Base-by-base conservation (phyloP, 1,140 invertebrate species). In the Polypedilum pembai region DNA sequence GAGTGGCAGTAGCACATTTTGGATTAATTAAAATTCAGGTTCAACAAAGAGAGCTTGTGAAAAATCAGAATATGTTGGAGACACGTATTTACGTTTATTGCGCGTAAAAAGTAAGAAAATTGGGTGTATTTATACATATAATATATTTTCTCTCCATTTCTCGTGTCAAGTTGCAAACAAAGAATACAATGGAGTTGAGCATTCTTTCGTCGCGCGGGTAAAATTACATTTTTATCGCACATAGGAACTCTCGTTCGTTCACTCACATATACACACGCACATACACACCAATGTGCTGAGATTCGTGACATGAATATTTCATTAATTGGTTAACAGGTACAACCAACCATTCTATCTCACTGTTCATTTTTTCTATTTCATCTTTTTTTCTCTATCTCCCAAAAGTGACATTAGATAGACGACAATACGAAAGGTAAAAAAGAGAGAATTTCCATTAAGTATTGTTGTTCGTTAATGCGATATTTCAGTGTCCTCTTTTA, bases 301-400 rank as follows among this genome's bases (percentile, higher is more conserved):
- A 21, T 20, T 69, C 65, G 65, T 69, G 65, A 69, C 65, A 69
- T 69, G 65, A 69, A 69, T 69, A 69, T 20, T 69, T 69, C 65
- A 69, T 69, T 69, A 20, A 69, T 69, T 69, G 65, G 8, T 18
- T 21, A 69, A 69, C 65, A 69, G 65, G 65, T 69, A 69, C 18
- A 18, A 8, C 65, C 18, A 8, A 56, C 45, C 4, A n/a, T 56
- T 56, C 15, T 45, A 45, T 56, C 24, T 56, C n/a, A 56, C n/a
- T 56, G 12, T 56, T 56, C 45, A 1, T 56, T 56, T 45, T 45
- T 56, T 12, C 45, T 45, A 45, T 45, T 45, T 7, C 41, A 1
- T 45, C 41, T 45, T 3, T 45, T 45, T 45, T 45, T 45, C 41
- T 41, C n/a, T 3, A n/a, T 56, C 45, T n/a, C 45, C n/a, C 8